phyloP scores from a whole-genome alignment of 2,113 vertebrate species.

The Baryphthengus martii region DNA sequence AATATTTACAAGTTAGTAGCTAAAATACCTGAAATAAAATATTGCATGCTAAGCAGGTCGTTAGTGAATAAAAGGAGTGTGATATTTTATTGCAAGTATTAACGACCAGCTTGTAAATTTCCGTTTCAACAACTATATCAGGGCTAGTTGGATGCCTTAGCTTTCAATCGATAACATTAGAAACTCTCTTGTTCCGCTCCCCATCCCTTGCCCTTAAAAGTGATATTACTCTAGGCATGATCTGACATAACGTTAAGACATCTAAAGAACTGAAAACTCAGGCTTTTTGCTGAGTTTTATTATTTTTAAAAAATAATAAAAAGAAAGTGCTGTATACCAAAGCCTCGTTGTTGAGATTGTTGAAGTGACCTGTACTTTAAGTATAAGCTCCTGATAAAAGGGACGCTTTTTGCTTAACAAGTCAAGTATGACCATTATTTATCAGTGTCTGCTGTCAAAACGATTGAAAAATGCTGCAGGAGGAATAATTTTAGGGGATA shows the following conservation, averaged over 20 bases:
- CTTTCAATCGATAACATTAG: slow-evolving; percentile 48
- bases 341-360: slow-evolving; percentile 63
- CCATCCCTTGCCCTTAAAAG: slow-evolving; percentile 15
- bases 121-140: slow-evolving; percentile 57
- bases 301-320: slow-evolving; percentile 51
- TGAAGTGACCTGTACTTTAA: slow-evolving; percentile 66
- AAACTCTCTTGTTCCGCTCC: background rate
- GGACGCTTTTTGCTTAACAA: slow-evolving; percentile 61
- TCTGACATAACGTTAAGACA: slow-evolving; percentile 51
- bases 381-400: slow-evolving; percentile 53
- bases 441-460: slow-evolving; percentile 69
- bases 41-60: slow-evolving; percentile 60
- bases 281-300: slow-evolving; percentile 53
- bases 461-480: slow-evolving; percentile 62
- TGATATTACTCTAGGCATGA: slow-evolving; percentile 56
- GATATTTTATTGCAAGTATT: slow-evolving; percentile 69
- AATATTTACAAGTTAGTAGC: slow-evolving; percentile 70
- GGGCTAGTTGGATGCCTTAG: slow-evolving; percentile 64
- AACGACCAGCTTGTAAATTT: slow-evolving; percentile 66
- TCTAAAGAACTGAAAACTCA: slow-evolving; percentile 38
- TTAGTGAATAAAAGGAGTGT: slow-evolving; percentile 38
- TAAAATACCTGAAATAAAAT: slow-evolving; percentile 70
- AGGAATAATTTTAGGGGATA: slow-evolving; percentile 32
- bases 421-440: slow-evolving; percentile 70
- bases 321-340: slow-evolving; percentile 71